Base-by-base conservation (phyloP, 2,888 invertebrate species). In the Trichacis sp. region DNA sequence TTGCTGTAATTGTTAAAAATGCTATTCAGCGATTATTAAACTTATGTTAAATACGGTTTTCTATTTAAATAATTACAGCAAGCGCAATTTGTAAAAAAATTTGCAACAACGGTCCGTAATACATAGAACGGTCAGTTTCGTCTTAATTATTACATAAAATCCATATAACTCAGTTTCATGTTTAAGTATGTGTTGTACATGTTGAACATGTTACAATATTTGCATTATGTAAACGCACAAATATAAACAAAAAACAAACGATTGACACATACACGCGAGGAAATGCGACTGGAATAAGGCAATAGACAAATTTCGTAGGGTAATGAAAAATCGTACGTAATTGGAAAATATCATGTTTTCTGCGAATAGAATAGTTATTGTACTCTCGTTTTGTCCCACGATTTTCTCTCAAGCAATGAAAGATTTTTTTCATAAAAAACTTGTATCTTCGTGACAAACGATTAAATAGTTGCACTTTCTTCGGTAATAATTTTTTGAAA, bases 91-190 rank as follows among this genome's bases (percentile, higher is more conserved):
- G n/a, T n/a, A n/a, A n/a, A n/a, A n/a, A n/a, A n/a, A n/a, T n/a
- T n/a, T n/a, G n/a, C n/a, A n/a, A n/a, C n/a, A n/a, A n/a, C n/a
- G n/a, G n/a, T n/a, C n/a, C n/a, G n/a, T n/a, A n/a, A n/a, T n/a
- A n/a, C n/a, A n/a, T n/a, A n/a, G n/a, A n/a, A n/a, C n/a, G n/a
- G n/a, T n/a, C n/a, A n/a, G n/a, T n/a, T n/a, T n/a, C n/a, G n/a
- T n/a, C n/a, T n/a, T n/a, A n/a, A n/a, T n/a, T n/a, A 63, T 63
- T 53, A 63, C 57, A 63, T 63, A 58, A 64, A 54, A 40, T 17
- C 56, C 47, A 52, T 48, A 52, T 43, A 14, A 49, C 42, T 18
- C 42, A 24, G 18, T 17, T 56, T 52, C 45, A 19, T 17, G 33
- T 46, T 43, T 33, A 42, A 42, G 15, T 46, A 62, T 47, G 40